phyloP scores from a whole-genome alignment of 2,797 vertebrate species.

The Delichon dasypus region DNA sequence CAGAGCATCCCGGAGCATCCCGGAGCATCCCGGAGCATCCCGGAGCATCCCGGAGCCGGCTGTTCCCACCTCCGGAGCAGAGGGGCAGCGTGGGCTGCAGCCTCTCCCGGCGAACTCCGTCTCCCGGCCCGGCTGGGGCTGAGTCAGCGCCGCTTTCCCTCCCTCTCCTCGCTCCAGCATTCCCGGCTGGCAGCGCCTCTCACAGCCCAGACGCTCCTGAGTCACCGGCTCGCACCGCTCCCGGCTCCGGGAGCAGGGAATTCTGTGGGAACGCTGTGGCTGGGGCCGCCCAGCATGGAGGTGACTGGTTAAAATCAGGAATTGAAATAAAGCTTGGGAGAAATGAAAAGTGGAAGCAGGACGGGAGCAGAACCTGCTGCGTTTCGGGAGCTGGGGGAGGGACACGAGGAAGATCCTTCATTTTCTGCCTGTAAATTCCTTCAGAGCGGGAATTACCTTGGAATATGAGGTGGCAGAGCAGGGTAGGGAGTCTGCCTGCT shows the following conservation, averaged over 20 bases:
- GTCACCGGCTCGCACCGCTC: neutral
- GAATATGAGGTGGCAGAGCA: neutral
- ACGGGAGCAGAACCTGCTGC: neutral
- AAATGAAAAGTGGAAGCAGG: neutral
- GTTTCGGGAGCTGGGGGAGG: neutral
- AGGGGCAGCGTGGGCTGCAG: neutral
- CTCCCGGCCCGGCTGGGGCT: neutral
- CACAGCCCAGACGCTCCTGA: neutral
- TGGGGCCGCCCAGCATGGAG: rapidly evolving
- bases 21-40: neutral
- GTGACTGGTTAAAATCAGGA: neutral
- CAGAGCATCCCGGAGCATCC: neutral
- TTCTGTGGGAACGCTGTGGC: rapidly evolving
- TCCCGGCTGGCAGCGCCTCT: neutral
- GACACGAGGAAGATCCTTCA: neutral
- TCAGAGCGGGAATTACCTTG: rapidly evolving
- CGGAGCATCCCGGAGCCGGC: neutral
- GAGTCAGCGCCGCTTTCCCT: neutral
- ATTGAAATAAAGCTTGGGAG: neutral
- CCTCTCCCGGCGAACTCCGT: neutral
- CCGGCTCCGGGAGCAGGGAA: rapidly evolving
- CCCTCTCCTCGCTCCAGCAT: neutral
- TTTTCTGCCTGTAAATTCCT: neutral
- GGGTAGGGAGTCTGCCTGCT: neutral
- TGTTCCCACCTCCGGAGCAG: neutral